Base-by-base conservation (phyloP, 2,113 vertebrate species). In the Callipepla californica region DNA sequence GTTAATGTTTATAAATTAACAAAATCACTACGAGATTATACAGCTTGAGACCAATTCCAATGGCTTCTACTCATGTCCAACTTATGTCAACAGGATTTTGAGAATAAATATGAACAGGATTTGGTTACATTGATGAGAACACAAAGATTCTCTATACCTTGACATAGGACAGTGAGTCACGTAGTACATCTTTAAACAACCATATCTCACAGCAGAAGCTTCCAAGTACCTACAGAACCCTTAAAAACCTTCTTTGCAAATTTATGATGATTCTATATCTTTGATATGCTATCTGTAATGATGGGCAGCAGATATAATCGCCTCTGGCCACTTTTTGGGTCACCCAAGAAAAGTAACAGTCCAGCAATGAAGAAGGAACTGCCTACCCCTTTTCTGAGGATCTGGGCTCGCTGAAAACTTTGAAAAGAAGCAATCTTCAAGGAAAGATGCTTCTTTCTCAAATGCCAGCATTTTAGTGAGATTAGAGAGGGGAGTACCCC, bases 101-200 rank as follows among this genome's bases (percentile, higher is more conserved):
- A 83, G 14, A 77, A 13, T 23, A 83, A 70, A 28, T 50, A 69
- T 7, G 16, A 79, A 59, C 7, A 79, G 32, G 7, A 74, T 42
- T 80, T 74, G 6, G 61, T 32, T 51, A 19, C 32, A 14, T n/a
- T 65, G 19, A 79, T 21, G 17, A 75, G 32, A 78, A 51, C 30
- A 59, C 9, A 85, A 91, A 70, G 42, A 67, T 21, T 34, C 53
- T 15, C 12, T 14, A 3, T 19, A 63, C 16, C 17, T 47, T 61
- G 7, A 68, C 25, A 40, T 7, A 5, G 4, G 1, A 1, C 5
- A 4, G 3, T 2, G 34, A 36, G 3, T 53, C 18, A 85, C 9
- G 67, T 2, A 65, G 5, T 61, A 74, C 76, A 28, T 1, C 7
- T 13, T 20, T 25, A 18, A 90, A 19, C 19, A 77, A 55, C 20